Conservation (phyloP, 2,797 vertebrate genomes). For the Crypturellus tataupa region DNA sequence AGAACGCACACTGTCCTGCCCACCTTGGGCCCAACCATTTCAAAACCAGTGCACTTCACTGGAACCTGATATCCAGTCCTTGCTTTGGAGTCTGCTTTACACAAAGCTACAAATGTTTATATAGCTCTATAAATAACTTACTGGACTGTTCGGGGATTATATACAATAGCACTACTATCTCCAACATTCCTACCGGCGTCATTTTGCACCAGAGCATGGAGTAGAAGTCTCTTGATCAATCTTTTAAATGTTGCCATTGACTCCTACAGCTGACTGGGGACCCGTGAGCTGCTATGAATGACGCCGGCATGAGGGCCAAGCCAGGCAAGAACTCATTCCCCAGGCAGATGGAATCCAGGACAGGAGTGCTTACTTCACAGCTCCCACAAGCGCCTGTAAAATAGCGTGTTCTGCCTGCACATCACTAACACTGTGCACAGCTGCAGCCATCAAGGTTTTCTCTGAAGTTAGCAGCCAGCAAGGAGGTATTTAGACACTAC, state of each 20-base stretch:
- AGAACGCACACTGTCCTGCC: neutral
- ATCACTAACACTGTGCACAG: neutral
- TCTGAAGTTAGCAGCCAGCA: neutral
- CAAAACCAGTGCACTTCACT: neutral
- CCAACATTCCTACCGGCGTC: neutral
- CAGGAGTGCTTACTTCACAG: neutral
- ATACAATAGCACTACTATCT: neutral
- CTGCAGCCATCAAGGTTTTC: neutral
- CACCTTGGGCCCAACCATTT: neutral
- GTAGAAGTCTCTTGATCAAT: neutral
- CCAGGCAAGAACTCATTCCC: neutral
- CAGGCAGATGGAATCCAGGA: neutral
- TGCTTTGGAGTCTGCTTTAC: neutral
- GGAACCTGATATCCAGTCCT: neutral
- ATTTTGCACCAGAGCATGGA: neutral
- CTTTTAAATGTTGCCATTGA: neutral
- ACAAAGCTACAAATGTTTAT: neutral
- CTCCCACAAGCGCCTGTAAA: neutral
- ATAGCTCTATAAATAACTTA: conserved; percentile 9
- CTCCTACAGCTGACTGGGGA: neutral
- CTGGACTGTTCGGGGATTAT: neutral
- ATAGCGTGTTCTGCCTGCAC: neutral
- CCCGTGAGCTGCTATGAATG: neutral
- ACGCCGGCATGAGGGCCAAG: neutral
- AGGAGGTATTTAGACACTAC: neutral